A percentile compares a stretch with the other conserved stretches of the same genome.
These are phyloP conservation scores for Phaethornis superciliosus DNA, from an alignment of 2,113 vertebrate genomes.

Conservation along the genomic window DNA sequence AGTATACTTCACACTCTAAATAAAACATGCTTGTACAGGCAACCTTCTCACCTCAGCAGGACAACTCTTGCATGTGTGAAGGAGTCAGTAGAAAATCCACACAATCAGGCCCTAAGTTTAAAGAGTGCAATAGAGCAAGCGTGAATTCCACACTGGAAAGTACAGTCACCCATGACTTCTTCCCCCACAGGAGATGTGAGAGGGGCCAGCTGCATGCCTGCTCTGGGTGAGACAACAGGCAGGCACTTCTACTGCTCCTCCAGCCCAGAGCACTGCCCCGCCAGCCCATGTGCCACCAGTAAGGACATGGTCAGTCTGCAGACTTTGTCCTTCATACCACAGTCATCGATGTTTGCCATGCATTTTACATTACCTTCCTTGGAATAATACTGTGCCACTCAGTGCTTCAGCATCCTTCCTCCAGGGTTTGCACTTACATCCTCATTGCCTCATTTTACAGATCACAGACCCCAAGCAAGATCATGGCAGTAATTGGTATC, in stretches of 20 bases:
- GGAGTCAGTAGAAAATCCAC: background rate
- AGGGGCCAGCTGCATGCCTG: fast-evolving
- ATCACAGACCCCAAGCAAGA: background rate
- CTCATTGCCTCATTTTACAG: background rate
- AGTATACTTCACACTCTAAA: background rate
- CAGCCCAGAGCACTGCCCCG: background rate
- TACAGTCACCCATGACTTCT: background rate
- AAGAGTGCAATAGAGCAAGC: background rate
- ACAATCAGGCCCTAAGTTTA: background rate
- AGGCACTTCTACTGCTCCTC: background rate
- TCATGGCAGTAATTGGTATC: background rate
- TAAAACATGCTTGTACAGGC: background rate
- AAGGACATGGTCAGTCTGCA: background rate
- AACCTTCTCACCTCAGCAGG: background rate
- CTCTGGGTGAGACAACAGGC: fast-evolving
- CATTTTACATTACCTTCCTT: background rate
- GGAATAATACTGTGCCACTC: background rate
- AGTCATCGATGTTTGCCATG: background rate
- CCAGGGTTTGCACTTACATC: background rate
- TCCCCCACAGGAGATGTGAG: background rate
- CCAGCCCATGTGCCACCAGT: fast-evolving
- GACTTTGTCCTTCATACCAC: background rate
- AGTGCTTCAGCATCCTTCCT: background rate
- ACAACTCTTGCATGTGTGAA: background rate
- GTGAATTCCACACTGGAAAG: background rate